Percentiles rank a stretch among this genome's conserved stretches.
These are phyloP conservation scores for Eilema caniola DNA, from an alignment of 2,888 invertebrate genomes.

Conservation along the genomic window DNA sequence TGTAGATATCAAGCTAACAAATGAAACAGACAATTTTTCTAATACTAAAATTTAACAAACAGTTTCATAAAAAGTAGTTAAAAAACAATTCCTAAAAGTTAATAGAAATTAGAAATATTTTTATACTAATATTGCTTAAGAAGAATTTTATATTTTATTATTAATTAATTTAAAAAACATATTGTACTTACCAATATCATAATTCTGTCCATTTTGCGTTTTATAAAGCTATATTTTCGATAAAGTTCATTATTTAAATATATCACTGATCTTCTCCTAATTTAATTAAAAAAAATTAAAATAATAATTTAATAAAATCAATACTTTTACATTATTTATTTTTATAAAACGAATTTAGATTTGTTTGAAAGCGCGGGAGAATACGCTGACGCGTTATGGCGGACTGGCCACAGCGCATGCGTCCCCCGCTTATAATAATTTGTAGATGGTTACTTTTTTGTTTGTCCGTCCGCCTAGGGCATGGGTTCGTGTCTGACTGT, in stretches of 20 bases:
- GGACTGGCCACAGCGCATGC: constrained; percentile 71
- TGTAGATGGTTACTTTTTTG: constrained; percentile 77
- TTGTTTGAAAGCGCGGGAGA: constrained; percentile 40
- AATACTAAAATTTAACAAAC: no score
- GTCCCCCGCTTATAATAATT: constrained; percentile 78
- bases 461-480: constrained; percentile 69
- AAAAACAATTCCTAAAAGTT: no score
- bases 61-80: no score
- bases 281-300: constrained; percentile 59
- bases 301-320: constrained; percentile 30
- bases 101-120: no score
- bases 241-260: constrained; percentile 65
- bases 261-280: constrained; percentile 57
- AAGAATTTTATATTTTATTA: no score
- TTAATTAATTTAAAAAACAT: no score
- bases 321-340: constrained; percentile 50
- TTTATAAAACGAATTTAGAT: constrained; percentile 18
- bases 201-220: constrained; percentile 58
- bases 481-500: constrained; percentile 52
- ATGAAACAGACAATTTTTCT: no score
- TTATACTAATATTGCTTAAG: no score
- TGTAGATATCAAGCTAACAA: no score
- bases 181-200: constrained; percentile 59
- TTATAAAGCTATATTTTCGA: constrained; percentile 42
- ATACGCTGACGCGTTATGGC: constrained; percentile 63